Base-by-base conservation (phyloP, 2,888 invertebrate species). In the Philhelius pedissequus region DNA sequence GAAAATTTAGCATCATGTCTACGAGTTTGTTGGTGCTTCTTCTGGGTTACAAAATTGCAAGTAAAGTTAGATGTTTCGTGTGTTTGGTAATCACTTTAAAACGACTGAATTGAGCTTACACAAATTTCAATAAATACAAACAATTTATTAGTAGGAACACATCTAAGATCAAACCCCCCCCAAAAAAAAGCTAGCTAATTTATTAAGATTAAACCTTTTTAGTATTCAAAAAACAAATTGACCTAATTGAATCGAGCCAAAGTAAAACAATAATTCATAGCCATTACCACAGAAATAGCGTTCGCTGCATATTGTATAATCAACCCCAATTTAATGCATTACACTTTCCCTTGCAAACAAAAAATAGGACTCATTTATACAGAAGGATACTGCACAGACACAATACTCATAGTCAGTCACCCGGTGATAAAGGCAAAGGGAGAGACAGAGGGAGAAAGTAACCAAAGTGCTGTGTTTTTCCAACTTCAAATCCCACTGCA, bases 261-360 rank as follows among this genome's bases (percentile, higher is more conserved):
- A 71, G 32, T 64, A 22, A 60, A 66, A 71, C 45, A 58, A 76
- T 73, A 73, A 73, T 82, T 82, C 75, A 81, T 60, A 81, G 71
- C 58, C 81, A 52, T 75, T 70, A 56, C 73, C 62, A 45, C 82
- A 68, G 40, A 45, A 66, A 73, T 62, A 43, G 11, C 4, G 32
- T 18, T 62, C 71, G 60, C 30, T 69, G 45, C 54, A 74, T 69
- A 62, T 80, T 52, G 22, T 22, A 32, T 69, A 62, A 73, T 43
- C 76, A 73, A 68, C 73, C 73, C 68, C 50, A 79, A 79, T 79
- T 79, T 73, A 52, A 79, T 79, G 73, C 43, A 68, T 68, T 68
- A 68, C 79, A 79, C 73, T 73, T 71, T 48, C 54, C 58, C 25
- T 58, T 27, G 30, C 30, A 27, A 25, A 38, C 30, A 27, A 25